phyloP scores from a whole-genome alignment of 1,140 invertebrate species.

The Drosophila subobscura region DNA sequence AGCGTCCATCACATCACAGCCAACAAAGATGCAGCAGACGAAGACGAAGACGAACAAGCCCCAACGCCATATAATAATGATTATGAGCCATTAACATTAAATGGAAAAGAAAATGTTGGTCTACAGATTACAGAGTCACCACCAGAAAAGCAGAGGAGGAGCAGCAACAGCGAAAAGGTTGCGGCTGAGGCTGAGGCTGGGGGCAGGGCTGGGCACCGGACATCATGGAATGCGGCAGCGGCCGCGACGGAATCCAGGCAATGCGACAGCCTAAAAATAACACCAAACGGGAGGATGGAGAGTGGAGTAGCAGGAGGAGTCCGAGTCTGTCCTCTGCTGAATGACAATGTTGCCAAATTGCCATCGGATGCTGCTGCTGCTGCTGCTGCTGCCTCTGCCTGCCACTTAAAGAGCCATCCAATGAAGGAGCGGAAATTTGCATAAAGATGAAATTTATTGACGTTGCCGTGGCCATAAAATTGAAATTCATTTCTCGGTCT shows the following conservation, averaged over 20 bases:
- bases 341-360: slow-evolving; percentile 80
- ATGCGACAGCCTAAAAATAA: slow-evolving; percentile 79
- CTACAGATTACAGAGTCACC: slow-evolving; percentile 74
- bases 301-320: slow-evolving; percentile 3
- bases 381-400: slow-evolving; percentile 15
- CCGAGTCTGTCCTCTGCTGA: slow-evolving; percentile 19
- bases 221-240: slow-evolving; percentile 60
- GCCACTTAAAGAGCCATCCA: not conserved
- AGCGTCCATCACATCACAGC: slow-evolving; percentile 1
- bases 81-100: slow-evolving; percentile 83
- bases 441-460: slow-evolving; percentile 81
- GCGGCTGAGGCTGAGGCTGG: not conserved
- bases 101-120: slow-evolving; percentile 82
- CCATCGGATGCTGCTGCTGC: slow-evolving; percentile 34
- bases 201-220: too few species aligned
- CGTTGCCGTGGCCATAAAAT: slow-evolving; percentile 71
- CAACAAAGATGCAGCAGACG: slow-evolving; percentile 29
- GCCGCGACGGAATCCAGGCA: slow-evolving; percentile 64
- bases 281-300: slow-evolving; percentile 30
- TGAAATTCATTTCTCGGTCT: slow-evolving; percentile 65
- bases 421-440: slow-evolving; percentile 50
- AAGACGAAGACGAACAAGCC: slow-evolving; percentile 73
- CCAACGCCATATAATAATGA: slow-evolving; percentile 82
- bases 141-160: slow-evolving; percentile 9
- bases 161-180: slow-evolving; percentile 28